phyloP scores from a whole-genome alignment of 2,797 vertebrate species.

The Apogon talboti region DNA sequence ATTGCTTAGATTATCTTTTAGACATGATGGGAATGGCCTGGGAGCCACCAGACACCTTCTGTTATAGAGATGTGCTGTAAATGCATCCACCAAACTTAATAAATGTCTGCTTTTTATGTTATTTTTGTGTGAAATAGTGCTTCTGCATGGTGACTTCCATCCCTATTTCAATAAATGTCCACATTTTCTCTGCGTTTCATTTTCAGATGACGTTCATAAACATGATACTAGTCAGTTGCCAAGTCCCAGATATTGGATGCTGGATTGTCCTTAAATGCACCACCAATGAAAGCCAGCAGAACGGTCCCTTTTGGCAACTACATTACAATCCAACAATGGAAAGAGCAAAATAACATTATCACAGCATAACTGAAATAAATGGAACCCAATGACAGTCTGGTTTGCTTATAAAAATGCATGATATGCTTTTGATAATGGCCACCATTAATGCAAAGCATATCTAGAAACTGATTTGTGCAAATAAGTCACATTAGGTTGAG shows the following conservation, averaged over 20 bases:
- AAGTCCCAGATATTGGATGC: not conserved
- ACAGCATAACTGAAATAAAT: not conserved
- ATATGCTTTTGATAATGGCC: not conserved
- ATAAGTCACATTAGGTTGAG: constrained; percentile 1
- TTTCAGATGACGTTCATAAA: no score
- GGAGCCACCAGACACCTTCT: no score
- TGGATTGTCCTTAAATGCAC: constrained; percentile 33
- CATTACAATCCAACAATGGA: constrained; percentile 7
- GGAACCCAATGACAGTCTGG: not conserved
- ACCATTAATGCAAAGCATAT: constrained; percentile 16
- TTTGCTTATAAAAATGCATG: not conserved
- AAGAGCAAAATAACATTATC: not conserved
- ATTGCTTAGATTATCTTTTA: no score
- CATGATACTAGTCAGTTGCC: no score
- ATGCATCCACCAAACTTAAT: no score
- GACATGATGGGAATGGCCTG: no score
- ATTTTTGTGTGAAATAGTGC: no score
- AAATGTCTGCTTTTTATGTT: no score
- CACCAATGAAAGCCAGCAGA: constrained; percentile 24
- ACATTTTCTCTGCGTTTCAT: no score
- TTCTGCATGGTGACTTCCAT: no score
- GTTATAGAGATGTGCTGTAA: no score
- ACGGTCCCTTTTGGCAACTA: constrained; percentile 7
- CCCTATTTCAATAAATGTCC: no score
- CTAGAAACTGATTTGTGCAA: constrained; percentile 2